phyloP scores from a whole-genome alignment of 2,113 vertebrate species.

The Chaenocephalus aceratus region DNA sequence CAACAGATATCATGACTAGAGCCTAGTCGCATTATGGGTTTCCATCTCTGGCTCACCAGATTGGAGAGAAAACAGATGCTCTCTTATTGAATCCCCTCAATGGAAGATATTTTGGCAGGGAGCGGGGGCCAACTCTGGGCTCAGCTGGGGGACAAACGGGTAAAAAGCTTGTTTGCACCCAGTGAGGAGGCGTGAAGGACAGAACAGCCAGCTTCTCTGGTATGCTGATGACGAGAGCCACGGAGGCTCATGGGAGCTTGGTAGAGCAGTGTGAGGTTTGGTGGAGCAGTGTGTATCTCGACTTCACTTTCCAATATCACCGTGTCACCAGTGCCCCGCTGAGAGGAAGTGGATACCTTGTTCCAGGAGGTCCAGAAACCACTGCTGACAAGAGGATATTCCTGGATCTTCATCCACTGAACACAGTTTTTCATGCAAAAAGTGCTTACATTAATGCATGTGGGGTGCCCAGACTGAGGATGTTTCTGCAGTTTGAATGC shows the following conservation, averaged over 20 bases:
- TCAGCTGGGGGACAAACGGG: slow-evolving; percentile 31
- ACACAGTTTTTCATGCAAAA: not conserved
- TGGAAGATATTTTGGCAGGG: slow-evolving; percentile 10
- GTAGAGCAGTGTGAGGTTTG: slow-evolving; percentile 34
- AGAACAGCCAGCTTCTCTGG: slow-evolving; percentile 50
- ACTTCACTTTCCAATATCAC: slow-evolving; percentile 60
- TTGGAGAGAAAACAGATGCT: slow-evolving; percentile 41
- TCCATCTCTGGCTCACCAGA: slow-evolving; percentile 19
- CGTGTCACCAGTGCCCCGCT: slow-evolving; percentile 35
- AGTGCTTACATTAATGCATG: not conserved
- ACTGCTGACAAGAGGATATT: slow-evolving; percentile 57
- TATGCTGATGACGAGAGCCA: slow-evolving; percentile 51
- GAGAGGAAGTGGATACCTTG: slow-evolving; percentile 57
- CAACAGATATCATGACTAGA: slow-evolving; percentile 15
- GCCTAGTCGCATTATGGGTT: slow-evolving; percentile 6
- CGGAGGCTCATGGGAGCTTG: slow-evolving; percentile 29
- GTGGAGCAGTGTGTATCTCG: slow-evolving; percentile 56
- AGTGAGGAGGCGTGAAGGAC: slow-evolving; percentile 23
- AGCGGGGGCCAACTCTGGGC: slow-evolving; percentile 9
- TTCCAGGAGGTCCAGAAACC: slow-evolving; percentile 53
- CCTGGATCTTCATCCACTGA: slow-evolving; percentile 24
- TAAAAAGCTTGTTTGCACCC: slow-evolving; percentile 33
- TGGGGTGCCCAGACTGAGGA: slow-evolving; percentile 5
- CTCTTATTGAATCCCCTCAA: slow-evolving; percentile 3
- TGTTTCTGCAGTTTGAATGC: not conserved